A percentile compares a stretch with the other conserved stretches of the same genome.
Evolutionary conservation across 2,113 vertebrate genomes (phyloP).

Genomic region (Monarcha castaneiventris): DNA sequence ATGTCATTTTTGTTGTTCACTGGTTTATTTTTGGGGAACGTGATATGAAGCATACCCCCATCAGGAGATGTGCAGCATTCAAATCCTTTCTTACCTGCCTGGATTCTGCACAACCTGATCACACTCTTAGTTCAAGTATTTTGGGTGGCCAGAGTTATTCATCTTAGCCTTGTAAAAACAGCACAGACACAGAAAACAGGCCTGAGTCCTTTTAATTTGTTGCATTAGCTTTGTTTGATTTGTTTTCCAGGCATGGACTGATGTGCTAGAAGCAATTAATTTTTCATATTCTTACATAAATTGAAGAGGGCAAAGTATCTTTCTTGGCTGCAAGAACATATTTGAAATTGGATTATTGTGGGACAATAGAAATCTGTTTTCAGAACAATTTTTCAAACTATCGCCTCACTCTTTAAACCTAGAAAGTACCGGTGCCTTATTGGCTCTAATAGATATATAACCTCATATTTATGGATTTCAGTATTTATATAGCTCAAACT

Average conservation of each 20-base stretch:
- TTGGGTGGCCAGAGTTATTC: neutral
- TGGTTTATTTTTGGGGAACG: neutral
- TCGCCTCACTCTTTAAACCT: neutral
- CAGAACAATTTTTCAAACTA: neutral
- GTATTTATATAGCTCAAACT: neutral
- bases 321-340: neutral
- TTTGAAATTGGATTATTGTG: neutral
- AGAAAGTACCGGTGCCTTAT: fast-evolving
- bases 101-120: neutral
- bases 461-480: neutral
- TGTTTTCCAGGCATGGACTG: neutral
- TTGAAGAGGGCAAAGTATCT: neutral
- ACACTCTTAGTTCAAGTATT: neutral
- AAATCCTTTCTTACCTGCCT: neutral
- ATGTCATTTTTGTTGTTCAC: neutral
- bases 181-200: neutral
- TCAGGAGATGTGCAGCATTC: neutral
- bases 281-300: conserved; percentile 4
- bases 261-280: neutral
- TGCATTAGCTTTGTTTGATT: neutral
- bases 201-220: neutral
- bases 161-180: neutral
- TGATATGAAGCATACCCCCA: neutral
- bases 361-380: neutral
- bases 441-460: neutral